A percentile compares a stretch with the other conserved stretches of the same genome.
phyloP scores from a whole-genome alignment of 2,888 invertebrate species.

The Nymphalis urticae region DNA sequence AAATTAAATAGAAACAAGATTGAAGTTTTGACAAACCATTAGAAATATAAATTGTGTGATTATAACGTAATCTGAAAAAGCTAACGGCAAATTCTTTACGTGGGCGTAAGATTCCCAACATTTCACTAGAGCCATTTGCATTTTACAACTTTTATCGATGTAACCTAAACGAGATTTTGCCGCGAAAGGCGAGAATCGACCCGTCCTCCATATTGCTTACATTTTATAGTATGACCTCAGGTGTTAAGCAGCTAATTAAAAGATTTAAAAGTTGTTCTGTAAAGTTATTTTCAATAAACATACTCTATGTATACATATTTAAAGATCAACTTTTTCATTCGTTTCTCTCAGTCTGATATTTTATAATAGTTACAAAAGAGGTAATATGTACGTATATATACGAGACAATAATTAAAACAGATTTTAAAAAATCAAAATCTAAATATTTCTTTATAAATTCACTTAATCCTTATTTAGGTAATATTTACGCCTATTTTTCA shows the following conservation, averaged over 20 bases:
- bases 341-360: too few species aligned
- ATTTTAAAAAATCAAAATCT: too few species aligned
- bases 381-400: too few species aligned
- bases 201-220: slow-evolving; percentile 58
- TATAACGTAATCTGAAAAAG: slow-evolving; percentile 63
- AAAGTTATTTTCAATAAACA: slow-evolving; percentile 2
- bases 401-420: too few species aligned
- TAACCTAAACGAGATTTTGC: slow-evolving; percentile 66
- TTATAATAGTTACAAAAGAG: too few species aligned
- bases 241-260: slow-evolving; percentile 32
- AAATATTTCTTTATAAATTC: too few species aligned
- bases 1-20: slow-evolving; percentile 5
- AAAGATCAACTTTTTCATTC: too few species aligned
- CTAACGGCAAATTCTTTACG: slow-evolving; percentile 63
- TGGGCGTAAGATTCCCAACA: slow-evolving; percentile 75
- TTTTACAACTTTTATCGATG: slow-evolving; percentile 79
- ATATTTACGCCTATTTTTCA: too few species aligned
- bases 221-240: slow-evolving; percentile 30
- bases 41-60: slow-evolving; percentile 31
- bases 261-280: slow-evolving; percentile 19
- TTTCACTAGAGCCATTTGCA: slow-evolving; percentile 76
- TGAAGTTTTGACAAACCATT: slow-evolving; percentile 21
- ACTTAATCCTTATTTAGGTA: too few species aligned
- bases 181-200: slow-evolving; percentile 62
- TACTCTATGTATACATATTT: background rate